Evolutionary conservation across 2,888 invertebrate species (phyloP), one percentile per base, ranked within the genome.

Genomic region (Linnaemya tessellans): DNA sequence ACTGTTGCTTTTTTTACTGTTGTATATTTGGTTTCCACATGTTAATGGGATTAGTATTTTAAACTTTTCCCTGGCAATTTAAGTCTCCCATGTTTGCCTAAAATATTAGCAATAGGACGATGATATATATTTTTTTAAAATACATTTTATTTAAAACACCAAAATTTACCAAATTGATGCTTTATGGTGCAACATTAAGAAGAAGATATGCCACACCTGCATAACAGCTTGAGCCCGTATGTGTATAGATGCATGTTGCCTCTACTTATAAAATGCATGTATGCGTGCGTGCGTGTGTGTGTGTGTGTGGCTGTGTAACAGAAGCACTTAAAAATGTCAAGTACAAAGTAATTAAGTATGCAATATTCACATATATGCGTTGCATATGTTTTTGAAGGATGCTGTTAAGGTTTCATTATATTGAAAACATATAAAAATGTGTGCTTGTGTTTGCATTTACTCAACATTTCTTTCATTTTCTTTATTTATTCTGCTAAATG

Each of bases 271-370:
- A 13, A 46, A 13, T 22, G 5, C 4, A 2, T 62, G 9, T 18
- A 18, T 18, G 5, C 30, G 5, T 30, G 11, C 11, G 15, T 41
- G 18, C n/a, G 7, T 64, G 7, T 22, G 41, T 22, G 22, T 38
- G 35, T 46, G 18, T 13, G 38, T 10, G 38, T 77, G 38, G 71
- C 67, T 77, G 73, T 73, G 67, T 80, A 11, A 64, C 67, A 70
- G 56, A 70, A 70, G 73, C 82, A 83, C 86, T 84, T 84, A 80
- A 84, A 77, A 84, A 84, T 87, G 84, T 84, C 87, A 84, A 83
- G 80, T 84, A 78, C 84, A 84, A 58, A 46, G 78, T 74, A 86
- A 86, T 83, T 80, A 83, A 67, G 80, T 65, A 84, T 81, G 84
- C 77, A 77, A 41, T 78, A 56, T 30, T 30, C 62, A 10, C 58